Evolutionary conservation across 2,888 invertebrate genomes (phyloP), one percentile per base, ranked within the genome.

Genomic region (Sclerodermus sp.): DNA sequence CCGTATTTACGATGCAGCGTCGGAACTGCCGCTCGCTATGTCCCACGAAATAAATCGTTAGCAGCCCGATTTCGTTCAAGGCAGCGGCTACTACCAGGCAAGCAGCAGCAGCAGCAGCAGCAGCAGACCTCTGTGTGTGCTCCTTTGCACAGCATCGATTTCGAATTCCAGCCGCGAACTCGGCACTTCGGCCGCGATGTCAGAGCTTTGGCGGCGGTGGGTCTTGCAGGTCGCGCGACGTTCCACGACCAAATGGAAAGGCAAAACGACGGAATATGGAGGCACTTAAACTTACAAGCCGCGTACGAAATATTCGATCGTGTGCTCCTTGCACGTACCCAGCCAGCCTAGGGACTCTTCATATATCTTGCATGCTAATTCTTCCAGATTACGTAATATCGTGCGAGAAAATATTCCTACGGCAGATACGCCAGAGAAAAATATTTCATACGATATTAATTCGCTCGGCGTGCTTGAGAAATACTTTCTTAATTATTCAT

Each of bases 31-130:
- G 51, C 37, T 31, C 45, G 51, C 49, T 38, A 52, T 46, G 53
- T 37, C 46, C 50, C 55, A 53, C 61, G 62, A 62, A 65, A 65
- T 65, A 65, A 65, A 65, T 65, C 63, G 64, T 65, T 65, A 64
- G 59, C 62, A 59, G 42, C 58, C 54, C 58, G 65, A 61, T 65
- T 65, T 61, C 64, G 53, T 43, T 37, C 48, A 8, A 23, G 23
- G 23, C 23, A 23, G 23, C 23, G 23, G 23, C 23, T 8, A 23
- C 23, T 41, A 41, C 34, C 17, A 23, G 23, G 23, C 23, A 23
- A 3, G 8, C 23, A 23, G 23, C 23, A 8, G 4, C 23, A n/a
- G n/a, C n/a, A n/a, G n/a, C n/a, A n/a, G n/a, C n/a, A n/a, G n/a
- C n/a, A n/a, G n/a, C n/a, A n/a, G n/a, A n/a, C n/a, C n/a, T n/a